These are phyloP conservation scores for Ptychoptera albimana DNA, from an alignment of 2,888 invertebrate species.

Conservation along the genomic window DNA sequence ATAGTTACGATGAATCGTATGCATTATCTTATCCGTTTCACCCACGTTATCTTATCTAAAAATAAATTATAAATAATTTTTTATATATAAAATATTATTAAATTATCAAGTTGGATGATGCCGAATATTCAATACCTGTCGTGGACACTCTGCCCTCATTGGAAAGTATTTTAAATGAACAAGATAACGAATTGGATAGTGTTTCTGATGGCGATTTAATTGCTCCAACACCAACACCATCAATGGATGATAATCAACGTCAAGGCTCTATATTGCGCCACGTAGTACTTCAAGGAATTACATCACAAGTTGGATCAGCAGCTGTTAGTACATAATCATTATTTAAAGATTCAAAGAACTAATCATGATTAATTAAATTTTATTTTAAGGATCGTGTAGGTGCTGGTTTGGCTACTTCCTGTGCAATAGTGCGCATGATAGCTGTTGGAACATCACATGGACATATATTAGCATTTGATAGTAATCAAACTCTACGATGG, in stretches of 20 bases:
- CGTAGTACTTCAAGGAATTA: slow-evolving; percentile 71
- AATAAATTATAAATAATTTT: not conserved
- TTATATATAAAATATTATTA: not conserved
- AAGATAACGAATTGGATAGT: slow-evolving; percentile 46
- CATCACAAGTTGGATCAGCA: slow-evolving; percentile 75
- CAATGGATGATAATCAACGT: slow-evolving; percentile 23
- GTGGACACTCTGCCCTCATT: slow-evolving; percentile 58
- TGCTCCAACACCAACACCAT: slow-evolving; percentile 30
- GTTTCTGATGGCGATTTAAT: slow-evolving; percentile 27
- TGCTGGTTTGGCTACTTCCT: slow-evolving; percentile 75
- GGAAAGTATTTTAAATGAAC: slow-evolving; percentile 67
- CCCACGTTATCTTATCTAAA: not conserved
- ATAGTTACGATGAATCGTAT: not conserved
- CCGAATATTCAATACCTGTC: slow-evolving; percentile 66
- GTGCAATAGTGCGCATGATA: slow-evolving; percentile 62
- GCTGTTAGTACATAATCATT: slow-evolving; percentile 38
- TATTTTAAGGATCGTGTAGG: slow-evolving; percentile 60
- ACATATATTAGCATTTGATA: slow-evolving; percentile 71
- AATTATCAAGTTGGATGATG: slow-evolving; percentile 53
- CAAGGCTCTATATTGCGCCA: slow-evolving; percentile 56
- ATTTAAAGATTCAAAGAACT: slow-evolving; percentile 3
- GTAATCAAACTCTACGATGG: slow-evolving; percentile 78
- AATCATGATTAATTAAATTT: slow-evolving; percentile 2
- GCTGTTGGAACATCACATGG: slow-evolving; percentile 94
- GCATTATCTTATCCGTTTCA: not conserved